Percentiles rank a stretch among this genome's conserved stretches.
These are phyloP conservation scores for Odontomyia ornata DNA, from an alignment of 2,888 invertebrate species.

Conservation along the genomic window DNA sequence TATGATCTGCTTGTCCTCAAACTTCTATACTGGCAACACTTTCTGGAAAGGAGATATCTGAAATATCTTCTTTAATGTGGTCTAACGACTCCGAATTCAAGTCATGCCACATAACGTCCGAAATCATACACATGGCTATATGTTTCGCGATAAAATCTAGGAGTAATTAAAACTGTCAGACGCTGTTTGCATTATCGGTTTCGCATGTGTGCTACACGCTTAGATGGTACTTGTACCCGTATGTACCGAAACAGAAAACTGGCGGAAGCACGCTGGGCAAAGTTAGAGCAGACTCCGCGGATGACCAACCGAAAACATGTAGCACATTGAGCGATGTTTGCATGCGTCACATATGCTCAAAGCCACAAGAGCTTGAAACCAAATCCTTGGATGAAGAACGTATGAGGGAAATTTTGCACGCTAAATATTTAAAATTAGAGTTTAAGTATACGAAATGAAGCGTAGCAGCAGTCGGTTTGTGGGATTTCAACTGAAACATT, in stretches of 20 bases:
- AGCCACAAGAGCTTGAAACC: background rate
- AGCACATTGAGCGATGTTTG: background rate
- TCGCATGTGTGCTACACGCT: conserved; percentile 14
- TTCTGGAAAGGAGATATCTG: no score
- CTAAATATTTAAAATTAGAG: background rate
- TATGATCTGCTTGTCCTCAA: no score
- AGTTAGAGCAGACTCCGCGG: background rate
- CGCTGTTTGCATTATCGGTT: conserved; percentile 45
- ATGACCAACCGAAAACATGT: conserved; percentile 3
- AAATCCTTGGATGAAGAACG: no score
- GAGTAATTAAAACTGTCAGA: conserved; percentile 49
- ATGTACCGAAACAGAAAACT: conserved; percentile 9
- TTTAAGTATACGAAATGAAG: background rate
- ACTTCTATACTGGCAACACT: no score
- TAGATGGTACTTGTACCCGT: no score
- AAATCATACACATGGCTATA: background rate
- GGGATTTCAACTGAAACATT: background rate
- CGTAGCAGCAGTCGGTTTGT: background rate
- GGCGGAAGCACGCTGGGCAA: background rate
- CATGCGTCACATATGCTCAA: background rate
- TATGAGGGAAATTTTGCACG: background rate
- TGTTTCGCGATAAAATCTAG: conserved; percentile 46
- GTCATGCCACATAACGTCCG: background rate
- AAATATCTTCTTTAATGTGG: no score
- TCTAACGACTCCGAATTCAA: background rate